These are phyloP conservation scores for Margaritifera margaritifera DNA, from an alignment of 2,888 invertebrate species.

Conservation along the genomic window DNA sequence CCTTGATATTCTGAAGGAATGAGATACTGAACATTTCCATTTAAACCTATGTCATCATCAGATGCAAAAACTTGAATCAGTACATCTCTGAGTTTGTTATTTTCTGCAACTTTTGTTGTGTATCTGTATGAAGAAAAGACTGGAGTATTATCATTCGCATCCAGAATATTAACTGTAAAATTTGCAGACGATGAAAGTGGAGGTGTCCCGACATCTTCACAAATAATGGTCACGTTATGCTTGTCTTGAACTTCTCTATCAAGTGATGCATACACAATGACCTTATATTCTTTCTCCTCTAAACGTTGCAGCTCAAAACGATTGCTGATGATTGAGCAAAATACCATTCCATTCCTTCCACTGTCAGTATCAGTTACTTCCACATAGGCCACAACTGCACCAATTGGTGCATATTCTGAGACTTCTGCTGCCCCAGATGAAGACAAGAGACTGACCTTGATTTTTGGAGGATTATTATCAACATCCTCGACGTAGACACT, in stretches of 20 bases:
- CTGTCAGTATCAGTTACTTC: slow-evolving; percentile 55
- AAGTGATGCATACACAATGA: slow-evolving; percentile 34
- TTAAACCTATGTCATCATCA: slow-evolving; percentile 49
- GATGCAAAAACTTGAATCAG: slow-evolving; percentile 48
- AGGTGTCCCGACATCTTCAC: slow-evolving; percentile 48
- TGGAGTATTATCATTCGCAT: slow-evolving; percentile 93
- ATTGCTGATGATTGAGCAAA: slow-evolving; percentile 43
- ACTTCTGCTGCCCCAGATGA: slow-evolving; percentile 39
- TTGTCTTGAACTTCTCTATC: slow-evolving; percentile 40
- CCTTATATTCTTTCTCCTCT: slow-evolving; percentile 53
- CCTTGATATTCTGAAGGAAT: slow-evolving; percentile 29
- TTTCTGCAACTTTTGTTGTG: slow-evolving; percentile 47
- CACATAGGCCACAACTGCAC: slow-evolving; percentile 55
- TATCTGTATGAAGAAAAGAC: slow-evolving; percentile 78
- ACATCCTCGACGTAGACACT: slow-evolving; percentile 81
- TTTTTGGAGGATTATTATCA: slow-evolving; percentile 93
- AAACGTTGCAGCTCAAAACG: slow-evolving; percentile 47
- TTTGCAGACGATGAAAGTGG: slow-evolving; percentile 26
- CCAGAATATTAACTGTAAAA: slow-evolving; percentile 77
- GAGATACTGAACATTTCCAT: slow-evolving; percentile 49
- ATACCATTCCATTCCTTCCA: slow-evolving; percentile 59
- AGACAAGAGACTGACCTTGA: slow-evolving; percentile 53
- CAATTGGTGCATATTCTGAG: slow-evolving; percentile 51
- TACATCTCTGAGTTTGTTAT: slow-evolving; percentile 44
- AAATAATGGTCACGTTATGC: slow-evolving; percentile 43